Evolutionary conservation across 2,797 vertebrate species (phyloP).

Genomic region (Danio aesculapii): DNA sequence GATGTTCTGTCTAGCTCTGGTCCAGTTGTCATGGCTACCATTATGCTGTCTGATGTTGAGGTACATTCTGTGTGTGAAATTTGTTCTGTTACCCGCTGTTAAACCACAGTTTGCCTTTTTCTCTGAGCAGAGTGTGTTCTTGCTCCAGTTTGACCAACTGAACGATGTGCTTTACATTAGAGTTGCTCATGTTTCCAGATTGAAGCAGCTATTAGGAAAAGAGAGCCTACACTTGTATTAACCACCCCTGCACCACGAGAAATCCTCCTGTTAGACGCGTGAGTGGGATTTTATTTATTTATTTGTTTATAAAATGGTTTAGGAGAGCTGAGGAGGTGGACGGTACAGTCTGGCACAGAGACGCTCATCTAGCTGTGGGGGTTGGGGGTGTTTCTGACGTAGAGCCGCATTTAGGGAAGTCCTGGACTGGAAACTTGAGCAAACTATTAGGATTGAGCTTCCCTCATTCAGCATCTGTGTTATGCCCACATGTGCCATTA

Average conservation of each 20-base stretch:
- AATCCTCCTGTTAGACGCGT: constrained; percentile 47
- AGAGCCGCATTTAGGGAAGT: constrained; percentile 15
- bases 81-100: constrained; percentile 21
- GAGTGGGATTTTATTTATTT: constrained; percentile 47
- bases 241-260: constrained; percentile 19
- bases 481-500: not conserved
- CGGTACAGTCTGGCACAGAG: constrained; percentile 16
- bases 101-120: not conserved
- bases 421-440: not conserved
- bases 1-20: constrained; percentile 36
- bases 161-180: not conserved
- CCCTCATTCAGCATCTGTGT: not conserved
- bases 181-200: not conserved
- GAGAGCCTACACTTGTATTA: not conserved
- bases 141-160: not conserved
- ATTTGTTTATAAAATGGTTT: not conserved
- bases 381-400: constrained; percentile 25
- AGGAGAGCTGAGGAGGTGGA: constrained; percentile 42
- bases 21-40: constrained; percentile 51
- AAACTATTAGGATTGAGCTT: not conserved
- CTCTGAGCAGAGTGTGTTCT: not conserved
- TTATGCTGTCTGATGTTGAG: constrained; percentile 37
- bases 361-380: constrained; percentile 25
- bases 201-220: not conserved
- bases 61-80: constrained; percentile 36